A percentile compares a stretch with the other conserved stretches of the same genome.
These are phyloP conservation scores for Crenuchus spilurus DNA, from an alignment of 2,797 vertebrate genomes.

Conservation along the genomic window DNA sequence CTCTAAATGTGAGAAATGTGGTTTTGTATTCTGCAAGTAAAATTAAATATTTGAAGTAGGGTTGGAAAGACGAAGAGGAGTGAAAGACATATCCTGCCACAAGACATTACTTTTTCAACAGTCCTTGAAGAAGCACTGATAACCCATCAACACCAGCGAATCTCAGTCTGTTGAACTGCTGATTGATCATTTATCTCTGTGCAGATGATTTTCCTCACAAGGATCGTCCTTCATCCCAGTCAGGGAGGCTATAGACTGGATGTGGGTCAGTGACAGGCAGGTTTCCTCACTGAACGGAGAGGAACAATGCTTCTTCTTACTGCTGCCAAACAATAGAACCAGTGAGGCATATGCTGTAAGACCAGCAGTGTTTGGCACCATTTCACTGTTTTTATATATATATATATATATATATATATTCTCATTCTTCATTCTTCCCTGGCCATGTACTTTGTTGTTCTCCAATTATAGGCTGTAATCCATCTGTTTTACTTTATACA, in stretches of 20 bases:
- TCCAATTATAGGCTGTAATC: too few species aligned
- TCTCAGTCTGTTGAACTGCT: constrained; percentile 62
- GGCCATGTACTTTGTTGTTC: too few species aligned
- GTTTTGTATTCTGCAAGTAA: neutral
- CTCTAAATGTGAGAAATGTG: too few species aligned
- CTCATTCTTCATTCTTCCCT: too few species aligned
- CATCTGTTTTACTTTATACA: too few species aligned
- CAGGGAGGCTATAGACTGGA: constrained; percentile 64
- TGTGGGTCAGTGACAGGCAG: constrained; percentile 67
- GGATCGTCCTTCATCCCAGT: constrained; percentile 62
- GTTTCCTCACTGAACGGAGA: constrained; percentile 55
- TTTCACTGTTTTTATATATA: neutral
- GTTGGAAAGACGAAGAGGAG: neutral
- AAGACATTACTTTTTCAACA: constrained; percentile 27
- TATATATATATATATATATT: too few species aligned
- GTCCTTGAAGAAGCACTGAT: constrained; percentile 43
- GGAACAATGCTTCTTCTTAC: constrained; percentile 74
- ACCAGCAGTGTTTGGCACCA: constrained; percentile 4
- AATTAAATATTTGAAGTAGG: neutral
- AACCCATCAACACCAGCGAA: constrained; percentile 72
- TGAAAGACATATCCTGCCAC: constrained; percentile 1
- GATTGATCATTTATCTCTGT: constrained; percentile 69
- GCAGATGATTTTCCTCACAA: constrained; percentile 68
- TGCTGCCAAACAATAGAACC: constrained; percentile 28
- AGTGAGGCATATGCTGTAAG: constrained; percentile 18